Evolutionary conservation across 2,888 invertebrate species (phyloP).

Genomic region (Synergus gifuensis): DNA sequence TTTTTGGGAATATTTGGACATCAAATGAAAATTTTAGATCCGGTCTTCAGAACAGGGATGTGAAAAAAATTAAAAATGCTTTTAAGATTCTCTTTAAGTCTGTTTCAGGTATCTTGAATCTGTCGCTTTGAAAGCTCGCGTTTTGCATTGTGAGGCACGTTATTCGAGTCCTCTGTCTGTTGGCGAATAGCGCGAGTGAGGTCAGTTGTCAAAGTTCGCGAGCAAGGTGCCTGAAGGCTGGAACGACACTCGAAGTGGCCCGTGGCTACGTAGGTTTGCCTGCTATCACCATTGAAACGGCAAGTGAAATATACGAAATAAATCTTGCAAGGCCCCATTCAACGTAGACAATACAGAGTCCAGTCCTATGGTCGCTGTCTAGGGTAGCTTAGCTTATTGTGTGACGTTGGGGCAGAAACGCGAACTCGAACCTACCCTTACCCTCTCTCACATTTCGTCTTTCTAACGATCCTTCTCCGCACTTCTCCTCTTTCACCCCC

Average conservation of each 20-base stretch:
- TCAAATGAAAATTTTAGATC: no score
- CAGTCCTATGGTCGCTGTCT: conserved; percentile 73
- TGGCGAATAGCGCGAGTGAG: conserved; percentile 7
- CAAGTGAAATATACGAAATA: conserved; percentile 78
- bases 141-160: conserved; percentile 1
- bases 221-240: conserved; percentile 57
- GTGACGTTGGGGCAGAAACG: conserved; percentile 66
- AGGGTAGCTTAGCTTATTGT: conserved; percentile 74
- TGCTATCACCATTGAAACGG: conserved; percentile 77
- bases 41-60: no score
- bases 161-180: conserved; percentile 19
- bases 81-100: no score
- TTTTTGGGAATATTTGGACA: no score
- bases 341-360: conserved; percentile 76
- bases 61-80: no score
- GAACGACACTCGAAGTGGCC: conserved; percentile 63
- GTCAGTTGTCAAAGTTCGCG: conserved; percentile 57
- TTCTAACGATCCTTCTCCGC: conserved; percentile 56
- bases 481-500: conserved; percentile 52
- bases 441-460: conserved; percentile 64
- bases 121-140: neutral
- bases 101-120: conserved; percentile 34
- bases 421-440: conserved; percentile 67
- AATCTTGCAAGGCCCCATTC: conserved; percentile 78
- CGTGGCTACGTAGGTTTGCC: conserved; percentile 69